A percentile compares a stretch with the other conserved stretches of the same genome.
phyloP scores from a whole-genome alignment of 1,140 invertebrate species.

The Xylocopa sonorina region DNA sequence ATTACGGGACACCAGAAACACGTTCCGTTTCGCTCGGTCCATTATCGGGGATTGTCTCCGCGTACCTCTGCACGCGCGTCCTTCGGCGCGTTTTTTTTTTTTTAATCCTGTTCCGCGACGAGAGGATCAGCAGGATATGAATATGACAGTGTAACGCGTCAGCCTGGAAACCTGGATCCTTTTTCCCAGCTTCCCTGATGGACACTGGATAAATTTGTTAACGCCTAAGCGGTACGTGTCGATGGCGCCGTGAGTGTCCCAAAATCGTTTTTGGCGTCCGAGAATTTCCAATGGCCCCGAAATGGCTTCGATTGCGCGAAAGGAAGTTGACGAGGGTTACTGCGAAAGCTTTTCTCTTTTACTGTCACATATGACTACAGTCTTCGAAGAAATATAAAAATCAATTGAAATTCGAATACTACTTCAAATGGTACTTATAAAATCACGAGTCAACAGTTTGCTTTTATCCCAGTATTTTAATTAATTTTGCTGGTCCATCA shows the following conservation, averaged over 20 bases:
- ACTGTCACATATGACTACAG: too few species aligned
- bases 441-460: too few species aligned
- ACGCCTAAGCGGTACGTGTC: slow-evolving; percentile 17
- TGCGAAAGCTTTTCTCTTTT: too few species aligned
- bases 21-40: slow-evolving; percentile 49
- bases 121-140: slow-evolving; percentile 2
- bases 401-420: too few species aligned
- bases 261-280: neutral
- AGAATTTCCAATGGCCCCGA: too few species aligned
- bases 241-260: neutral
- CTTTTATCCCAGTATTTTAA: too few species aligned
- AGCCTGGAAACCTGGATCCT: too few species aligned
- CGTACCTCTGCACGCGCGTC: too few species aligned
- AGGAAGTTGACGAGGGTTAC: too few species aligned
- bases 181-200: neutral
- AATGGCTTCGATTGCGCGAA: neutral
- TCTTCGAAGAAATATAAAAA: too few species aligned
- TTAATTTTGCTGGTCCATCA: too few species aligned
- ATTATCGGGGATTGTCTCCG: slow-evolving; percentile 48
- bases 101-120: slow-evolving; percentile 32
- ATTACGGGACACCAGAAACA: slow-evolving; percentile 49
- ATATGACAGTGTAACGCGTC: slow-evolving; percentile 21
- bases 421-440: too few species aligned
- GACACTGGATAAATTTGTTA: slow-evolving; percentile 31
- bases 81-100: neutral